phyloP scores from a whole-genome alignment of 2,113 vertebrate genomes.

The Oncorhynchus gorbuscha region DNA sequence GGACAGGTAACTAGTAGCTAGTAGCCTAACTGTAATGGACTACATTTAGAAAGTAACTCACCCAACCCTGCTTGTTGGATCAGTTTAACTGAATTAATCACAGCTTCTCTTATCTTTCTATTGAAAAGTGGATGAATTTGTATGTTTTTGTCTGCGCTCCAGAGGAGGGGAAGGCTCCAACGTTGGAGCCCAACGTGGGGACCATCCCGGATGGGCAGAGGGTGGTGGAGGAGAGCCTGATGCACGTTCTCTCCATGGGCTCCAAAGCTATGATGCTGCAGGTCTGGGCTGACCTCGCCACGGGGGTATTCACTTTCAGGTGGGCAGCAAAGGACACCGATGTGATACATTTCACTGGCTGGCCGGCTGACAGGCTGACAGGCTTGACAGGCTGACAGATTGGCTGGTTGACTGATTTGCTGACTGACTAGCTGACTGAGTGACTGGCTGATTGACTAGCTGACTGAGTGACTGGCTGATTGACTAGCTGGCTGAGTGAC shows the following conservation, averaged over 20 bases:
- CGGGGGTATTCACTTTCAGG: constrained; percentile 87
- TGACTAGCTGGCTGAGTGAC: neutral
- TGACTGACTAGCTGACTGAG: neutral
- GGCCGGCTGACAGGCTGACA: too few species aligned
- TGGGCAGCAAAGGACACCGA: constrained; percentile 49
- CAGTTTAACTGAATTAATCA: too few species aligned
- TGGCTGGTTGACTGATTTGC: fast-evolving
- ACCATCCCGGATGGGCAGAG: constrained; percentile 66
- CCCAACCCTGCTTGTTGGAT: too few species aligned
- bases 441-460: neutral
- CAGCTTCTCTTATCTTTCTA: too few species aligned
- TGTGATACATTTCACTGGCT: neutral
- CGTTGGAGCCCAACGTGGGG: constrained; percentile 59
- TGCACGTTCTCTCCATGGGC: constrained; percentile 92
- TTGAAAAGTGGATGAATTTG: neutral
- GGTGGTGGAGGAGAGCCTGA: constrained; percentile 78
- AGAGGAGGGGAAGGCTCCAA: constrained; percentile 71
- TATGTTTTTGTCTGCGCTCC: constrained; percentile 42
- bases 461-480: too few species aligned
- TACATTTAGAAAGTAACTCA: too few species aligned
- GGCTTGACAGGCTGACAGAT: fast-evolving
- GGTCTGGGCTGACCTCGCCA: constrained; percentile 88
- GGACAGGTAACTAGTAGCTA: too few species aligned
- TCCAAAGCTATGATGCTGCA: constrained; percentile 96
- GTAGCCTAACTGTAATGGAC: too few species aligned